Evolutionary conservation across 2,888 invertebrate species (phyloP).

Genomic region (Eupithecia insigniata): DNA sequence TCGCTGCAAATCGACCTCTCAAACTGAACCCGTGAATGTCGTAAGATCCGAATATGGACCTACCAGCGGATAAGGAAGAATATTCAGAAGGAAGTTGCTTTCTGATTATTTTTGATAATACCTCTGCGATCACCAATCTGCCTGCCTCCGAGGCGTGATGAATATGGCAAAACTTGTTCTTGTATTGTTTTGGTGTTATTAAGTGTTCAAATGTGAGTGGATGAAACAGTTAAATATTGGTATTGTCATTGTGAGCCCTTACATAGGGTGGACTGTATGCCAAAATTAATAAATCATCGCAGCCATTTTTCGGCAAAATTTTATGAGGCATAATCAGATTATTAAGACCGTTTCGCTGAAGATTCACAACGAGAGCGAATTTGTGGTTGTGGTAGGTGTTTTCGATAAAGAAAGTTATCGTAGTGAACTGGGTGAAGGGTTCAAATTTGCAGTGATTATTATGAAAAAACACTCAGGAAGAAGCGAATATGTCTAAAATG

Average conservation of each 20-base stretch:
- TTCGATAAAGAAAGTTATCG: background rate
- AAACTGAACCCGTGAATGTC: too few relatives aligned
- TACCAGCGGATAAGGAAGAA: too few relatives aligned
- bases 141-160: too few relatives aligned
- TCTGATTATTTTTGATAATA: background rate
- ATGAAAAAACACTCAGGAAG: background rate
- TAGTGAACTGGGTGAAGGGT: background rate
- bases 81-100: background rate
- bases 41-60: background rate
- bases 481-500: slow-evolving; percentile 5
- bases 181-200: too few relatives aligned
- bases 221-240: background rate
- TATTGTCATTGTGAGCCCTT: background rate
- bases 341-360: too few relatives aligned
- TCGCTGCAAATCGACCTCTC: too few relatives aligned
- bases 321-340: too few relatives aligned
- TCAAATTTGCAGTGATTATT: background rate
- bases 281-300: background rate
- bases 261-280: background rate
- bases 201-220: background rate
- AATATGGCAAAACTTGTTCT: too few relatives aligned
- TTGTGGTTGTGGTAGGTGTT: background rate
- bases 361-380: background rate
- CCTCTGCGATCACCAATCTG: background rate
- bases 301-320: too few relatives aligned